phyloP scores from a whole-genome alignment of 37 sponge, comb jelly and placozoan genomes.

The Eunapius fragilis region DNA sequence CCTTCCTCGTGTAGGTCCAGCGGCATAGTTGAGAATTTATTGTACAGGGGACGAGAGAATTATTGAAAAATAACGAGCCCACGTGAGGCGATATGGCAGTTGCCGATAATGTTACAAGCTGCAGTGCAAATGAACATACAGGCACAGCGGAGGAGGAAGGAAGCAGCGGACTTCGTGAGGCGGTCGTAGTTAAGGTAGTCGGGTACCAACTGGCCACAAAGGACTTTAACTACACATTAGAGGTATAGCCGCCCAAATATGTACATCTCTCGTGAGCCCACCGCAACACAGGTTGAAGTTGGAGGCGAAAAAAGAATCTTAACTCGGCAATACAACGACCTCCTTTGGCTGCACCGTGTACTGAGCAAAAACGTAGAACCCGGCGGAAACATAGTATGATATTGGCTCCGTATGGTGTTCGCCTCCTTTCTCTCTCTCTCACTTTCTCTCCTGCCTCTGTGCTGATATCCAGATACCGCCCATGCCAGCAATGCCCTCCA shows the following conservation, averaged over 20 bases:
- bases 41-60: not conserved
- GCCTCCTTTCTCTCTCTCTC: too few relatives aligned
- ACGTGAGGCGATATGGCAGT: not conserved
- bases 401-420: not conserved
- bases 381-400: conserved; percentile 66
- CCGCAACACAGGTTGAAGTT: conserved; percentile 20
- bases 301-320: conserved; percentile 18
- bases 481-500: conserved; percentile 57
- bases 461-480: conserved; percentile 59
- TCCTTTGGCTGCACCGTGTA: conserved; percentile 57
- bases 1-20: conserved; percentile 93
- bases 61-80: not conserved
- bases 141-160: not conserved
- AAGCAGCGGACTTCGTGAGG: conserved; percentile 7
- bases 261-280: not conserved
- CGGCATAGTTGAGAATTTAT: conserved; percentile 47
- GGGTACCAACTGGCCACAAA: conserved; percentile 11
- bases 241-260: conserved; percentile 4
- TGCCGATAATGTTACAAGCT: not conserved
- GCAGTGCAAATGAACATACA: not conserved
- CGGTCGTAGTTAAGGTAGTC: conserved; percentile 21
- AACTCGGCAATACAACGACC: conserved; percentile 53
- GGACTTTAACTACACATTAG: conserved; percentile 29
- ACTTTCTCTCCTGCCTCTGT: too few relatives aligned
- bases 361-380: conserved; percentile 21